Conservation (phyloP, 1,140 invertebrate species). For the Semibalanus balanoides region DNA sequence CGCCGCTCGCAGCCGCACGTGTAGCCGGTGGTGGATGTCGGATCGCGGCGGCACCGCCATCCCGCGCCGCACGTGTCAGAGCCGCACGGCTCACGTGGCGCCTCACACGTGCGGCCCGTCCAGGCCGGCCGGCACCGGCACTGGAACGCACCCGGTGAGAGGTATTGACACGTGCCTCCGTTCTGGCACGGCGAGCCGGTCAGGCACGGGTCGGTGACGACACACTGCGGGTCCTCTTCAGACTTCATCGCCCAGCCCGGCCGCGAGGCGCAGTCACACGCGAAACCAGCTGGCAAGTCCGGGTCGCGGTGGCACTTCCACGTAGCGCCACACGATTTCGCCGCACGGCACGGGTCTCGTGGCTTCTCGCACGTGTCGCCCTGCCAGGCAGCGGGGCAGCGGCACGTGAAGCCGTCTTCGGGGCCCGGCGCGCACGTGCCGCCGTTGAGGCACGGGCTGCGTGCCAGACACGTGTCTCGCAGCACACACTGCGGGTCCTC, state of each 20-base stretch:
- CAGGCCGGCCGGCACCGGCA: slow-evolving; percentile 69
- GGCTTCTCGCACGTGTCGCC: neutral
- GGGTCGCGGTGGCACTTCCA: neutral
- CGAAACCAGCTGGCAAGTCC: neutral
- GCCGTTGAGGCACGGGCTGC: neutral
- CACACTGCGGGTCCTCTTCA: neutral
- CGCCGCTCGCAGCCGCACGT: neutral
- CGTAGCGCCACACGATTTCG: neutral
- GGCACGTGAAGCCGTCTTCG: neutral
- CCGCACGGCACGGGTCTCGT: neutral
- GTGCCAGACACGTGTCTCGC: neutral
- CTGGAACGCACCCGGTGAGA: slow-evolving; percentile 62
- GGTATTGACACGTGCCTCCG: slow-evolving; percentile 50
- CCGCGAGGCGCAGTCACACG: neutral
- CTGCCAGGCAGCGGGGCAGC: neutral
- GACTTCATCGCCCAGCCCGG: neutral
- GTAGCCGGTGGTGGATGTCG: neutral
- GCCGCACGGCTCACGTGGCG: neutral
- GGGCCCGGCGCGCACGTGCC: neutral
- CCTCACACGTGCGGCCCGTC: slow-evolving; percentile 14
- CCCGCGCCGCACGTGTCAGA: neutral
- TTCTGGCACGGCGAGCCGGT: neutral
- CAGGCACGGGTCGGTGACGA: neutral
- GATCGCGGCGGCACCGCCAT: neutral
- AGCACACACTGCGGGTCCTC: neutral